Conservation (phyloP, 1,140 invertebrate species). For the Bombus sibiricus region DNA sequence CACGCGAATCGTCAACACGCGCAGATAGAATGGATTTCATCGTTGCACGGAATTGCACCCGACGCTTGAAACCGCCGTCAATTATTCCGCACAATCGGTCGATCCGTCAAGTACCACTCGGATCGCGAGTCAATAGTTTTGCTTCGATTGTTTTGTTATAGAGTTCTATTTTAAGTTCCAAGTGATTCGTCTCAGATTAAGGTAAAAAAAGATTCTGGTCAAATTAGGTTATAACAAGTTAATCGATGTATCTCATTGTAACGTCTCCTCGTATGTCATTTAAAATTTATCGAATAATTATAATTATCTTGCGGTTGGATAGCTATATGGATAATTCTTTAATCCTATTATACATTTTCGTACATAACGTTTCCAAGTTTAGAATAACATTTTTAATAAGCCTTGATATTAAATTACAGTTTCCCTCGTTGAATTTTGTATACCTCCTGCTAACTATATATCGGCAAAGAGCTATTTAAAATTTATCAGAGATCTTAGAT, state of each 20-base stretch:
- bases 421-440: too few relatives aligned
- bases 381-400: too few relatives aligned
- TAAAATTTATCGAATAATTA: neutral
- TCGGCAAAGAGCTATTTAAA: too few relatives aligned
- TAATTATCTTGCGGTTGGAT: neutral
- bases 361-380: too few relatives aligned
- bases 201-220: neutral
- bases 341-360: too few relatives aligned
- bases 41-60: conserved; percentile 38
- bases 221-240: neutral
- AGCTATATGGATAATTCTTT: neutral
- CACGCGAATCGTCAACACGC: conserved; percentile 35
- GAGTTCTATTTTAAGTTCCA: neutral
- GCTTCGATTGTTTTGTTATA: neutral
- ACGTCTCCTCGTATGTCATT: neutral
- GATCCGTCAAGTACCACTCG: conserved; percentile 31
- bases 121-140: neutral
- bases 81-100: conserved; percentile 55
- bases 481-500: too few relatives aligned
- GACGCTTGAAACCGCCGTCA: conserved; percentile 48
- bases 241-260: neutral
- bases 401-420: too few relatives aligned
- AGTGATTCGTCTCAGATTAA: neutral
- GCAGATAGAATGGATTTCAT: conserved; percentile 41
- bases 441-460: too few relatives aligned